Evolutionary conservation across 2,888 invertebrate genomes (phyloP).

Genomic region (Diarsia rubi): DNA sequence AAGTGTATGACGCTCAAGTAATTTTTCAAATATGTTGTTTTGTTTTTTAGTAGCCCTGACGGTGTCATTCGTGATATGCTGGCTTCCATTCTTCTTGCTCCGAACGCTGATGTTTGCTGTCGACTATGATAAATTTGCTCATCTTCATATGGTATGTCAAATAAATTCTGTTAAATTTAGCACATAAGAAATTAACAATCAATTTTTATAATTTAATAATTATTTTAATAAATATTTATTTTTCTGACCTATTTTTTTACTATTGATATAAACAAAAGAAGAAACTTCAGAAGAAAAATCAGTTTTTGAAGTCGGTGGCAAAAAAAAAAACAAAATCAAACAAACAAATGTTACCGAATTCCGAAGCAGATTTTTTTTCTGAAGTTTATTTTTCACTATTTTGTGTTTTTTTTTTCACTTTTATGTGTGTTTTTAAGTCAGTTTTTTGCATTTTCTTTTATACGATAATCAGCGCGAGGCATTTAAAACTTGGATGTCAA

Average conservation of each 20-base stretch:
- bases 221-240: too few species aligned
- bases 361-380: too few species aligned
- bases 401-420: too few species aligned
- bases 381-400: too few species aligned
- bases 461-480: too few species aligned
- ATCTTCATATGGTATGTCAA: constrained; percentile 71
- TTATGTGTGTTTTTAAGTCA: too few species aligned
- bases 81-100: constrained; percentile 82
- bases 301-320: too few species aligned
- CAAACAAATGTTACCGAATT: too few species aligned
- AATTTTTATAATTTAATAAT: not conserved
- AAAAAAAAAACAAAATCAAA: too few species aligned
- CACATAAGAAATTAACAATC: not conserved
- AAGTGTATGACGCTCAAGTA: not conserved
- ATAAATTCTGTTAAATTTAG: not conserved
- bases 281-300: too few species aligned
- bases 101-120: constrained; percentile 74
- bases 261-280: not conserved
- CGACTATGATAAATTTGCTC: constrained; percentile 71
- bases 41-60: constrained; percentile 83
- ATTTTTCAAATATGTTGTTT: constrained; percentile 25
- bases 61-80: constrained; percentile 84
- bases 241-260: not conserved
- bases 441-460: too few species aligned
- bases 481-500: not conserved